Percentiles rank a stretch among this genome's conserved stretches.
These are phyloP conservation scores for Genyomyrus donnyi DNA, from an alignment of 2,113 vertebrate species.

Conservation along the genomic window DNA sequence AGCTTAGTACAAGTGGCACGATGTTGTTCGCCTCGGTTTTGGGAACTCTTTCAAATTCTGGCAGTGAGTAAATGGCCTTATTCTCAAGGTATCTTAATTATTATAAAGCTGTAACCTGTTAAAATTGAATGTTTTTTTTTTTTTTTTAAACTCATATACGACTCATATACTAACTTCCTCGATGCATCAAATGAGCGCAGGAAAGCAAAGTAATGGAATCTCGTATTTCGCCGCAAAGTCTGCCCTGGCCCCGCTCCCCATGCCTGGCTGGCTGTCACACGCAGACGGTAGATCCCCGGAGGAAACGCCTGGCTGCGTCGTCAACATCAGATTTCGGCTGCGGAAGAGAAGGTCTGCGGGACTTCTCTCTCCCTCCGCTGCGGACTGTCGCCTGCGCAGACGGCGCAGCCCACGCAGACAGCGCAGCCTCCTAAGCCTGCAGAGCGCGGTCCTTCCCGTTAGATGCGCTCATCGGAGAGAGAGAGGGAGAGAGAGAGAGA, in stretches of 20 bases:
- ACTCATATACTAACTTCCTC: not conserved
- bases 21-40: not conserved
- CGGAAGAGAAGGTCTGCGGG: constrained; percentile 22
- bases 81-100: not conserved
- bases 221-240: not conserved
- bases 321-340: constrained; percentile 6
- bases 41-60: not conserved
- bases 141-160: too few species aligned
- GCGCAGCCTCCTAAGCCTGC: not conserved
- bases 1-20: not conserved
- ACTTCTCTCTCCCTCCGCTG: constrained; percentile 12
- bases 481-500: constrained; percentile 32
- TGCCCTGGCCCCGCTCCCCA: not conserved
- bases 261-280: not conserved
- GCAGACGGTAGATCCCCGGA: not conserved
- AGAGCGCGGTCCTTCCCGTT: constrained; percentile 36
- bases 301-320: not conserved
- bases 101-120: not conserved
- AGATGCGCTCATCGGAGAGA: constrained; percentile 38
- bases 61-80: not conserved
- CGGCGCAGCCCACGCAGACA: not conserved
- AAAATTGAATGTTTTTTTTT: not conserved
- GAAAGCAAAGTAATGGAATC: not conserved
- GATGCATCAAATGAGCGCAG: not conserved
- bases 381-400: not conserved